Conservation (phyloP, 2,113 vertebrate species). For the Psephotus haematonotus region DNA sequence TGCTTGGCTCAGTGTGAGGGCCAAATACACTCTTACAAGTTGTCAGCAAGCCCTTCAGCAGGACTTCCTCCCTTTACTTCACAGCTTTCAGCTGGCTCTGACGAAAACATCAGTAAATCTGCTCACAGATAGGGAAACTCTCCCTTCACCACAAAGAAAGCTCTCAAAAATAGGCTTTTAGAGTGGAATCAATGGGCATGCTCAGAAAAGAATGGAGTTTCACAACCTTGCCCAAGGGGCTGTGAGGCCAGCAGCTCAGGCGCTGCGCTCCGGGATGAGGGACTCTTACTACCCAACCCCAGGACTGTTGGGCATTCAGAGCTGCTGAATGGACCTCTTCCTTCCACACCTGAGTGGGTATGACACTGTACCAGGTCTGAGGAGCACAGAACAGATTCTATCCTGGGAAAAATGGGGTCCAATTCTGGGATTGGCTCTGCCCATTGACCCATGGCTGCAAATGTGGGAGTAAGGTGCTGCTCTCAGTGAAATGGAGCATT, state of each 20-base stretch:
- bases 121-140: background rate
- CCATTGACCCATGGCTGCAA: background rate
- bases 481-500: fast-evolving
- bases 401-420: background rate
- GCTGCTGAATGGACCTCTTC: background rate
- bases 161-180: background rate
- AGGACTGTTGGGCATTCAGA: background rate
- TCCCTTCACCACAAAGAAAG: background rate
- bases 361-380: background rate
- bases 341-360: background rate
- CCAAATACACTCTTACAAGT: background rate
- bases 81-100: background rate
- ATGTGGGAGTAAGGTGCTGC: fast-evolving
- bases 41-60: background rate
- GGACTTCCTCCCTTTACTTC: background rate
- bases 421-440: background rate
- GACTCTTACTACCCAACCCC: background rate
- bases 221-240: fast-evolving
- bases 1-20: background rate
- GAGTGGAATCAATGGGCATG: background rate
- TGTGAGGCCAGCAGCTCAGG: background rate
- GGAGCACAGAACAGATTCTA: background rate
- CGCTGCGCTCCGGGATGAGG: fast-evolving
- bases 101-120: background rate
- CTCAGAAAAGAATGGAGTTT: background rate